Percentiles rank a stretch among this genome's conserved stretches.
phyloP scores from a whole-genome alignment of 2,797 vertebrate genomes.

The Myiotriccus ornatus region DNA sequence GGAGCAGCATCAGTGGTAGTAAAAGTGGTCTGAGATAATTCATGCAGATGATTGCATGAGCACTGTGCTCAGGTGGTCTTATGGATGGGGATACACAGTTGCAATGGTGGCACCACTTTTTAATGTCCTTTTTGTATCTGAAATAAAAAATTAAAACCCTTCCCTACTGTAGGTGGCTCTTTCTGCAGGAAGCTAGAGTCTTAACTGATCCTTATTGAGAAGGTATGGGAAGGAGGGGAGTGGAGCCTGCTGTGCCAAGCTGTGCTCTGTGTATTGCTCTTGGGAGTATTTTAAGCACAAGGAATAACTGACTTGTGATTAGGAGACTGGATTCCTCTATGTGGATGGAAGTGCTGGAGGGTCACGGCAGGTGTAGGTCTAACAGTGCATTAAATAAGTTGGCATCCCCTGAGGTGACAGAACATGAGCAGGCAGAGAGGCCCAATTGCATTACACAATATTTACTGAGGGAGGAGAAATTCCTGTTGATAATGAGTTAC shows the following conservation, averaged over 20 bases:
- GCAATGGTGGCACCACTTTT: neutral
- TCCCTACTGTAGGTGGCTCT: neutral
- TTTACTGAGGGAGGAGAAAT: conserved; percentile 24
- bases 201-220: neutral
- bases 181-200: neutral
- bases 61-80: neutral
- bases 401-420: neutral
- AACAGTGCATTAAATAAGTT: neutral
- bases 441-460: neutral
- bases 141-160: neutral
- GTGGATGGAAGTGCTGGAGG: neutral
- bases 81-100: neutral
- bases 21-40: neutral
- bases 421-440: neutral
- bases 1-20: neutral
- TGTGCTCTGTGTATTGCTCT: neutral
- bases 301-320: neutral
- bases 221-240: neutral
- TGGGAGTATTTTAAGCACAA: neutral
- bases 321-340: neutral
- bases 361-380: neutral
- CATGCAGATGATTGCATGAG: neutral
- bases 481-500: neutral
- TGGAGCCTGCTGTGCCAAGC: neutral
- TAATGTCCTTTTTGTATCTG: neutral